These are phyloP conservation scores for Tragopan temminckii DNA, from an alignment of 2,797 vertebrate species.

Conservation along the genomic window DNA sequence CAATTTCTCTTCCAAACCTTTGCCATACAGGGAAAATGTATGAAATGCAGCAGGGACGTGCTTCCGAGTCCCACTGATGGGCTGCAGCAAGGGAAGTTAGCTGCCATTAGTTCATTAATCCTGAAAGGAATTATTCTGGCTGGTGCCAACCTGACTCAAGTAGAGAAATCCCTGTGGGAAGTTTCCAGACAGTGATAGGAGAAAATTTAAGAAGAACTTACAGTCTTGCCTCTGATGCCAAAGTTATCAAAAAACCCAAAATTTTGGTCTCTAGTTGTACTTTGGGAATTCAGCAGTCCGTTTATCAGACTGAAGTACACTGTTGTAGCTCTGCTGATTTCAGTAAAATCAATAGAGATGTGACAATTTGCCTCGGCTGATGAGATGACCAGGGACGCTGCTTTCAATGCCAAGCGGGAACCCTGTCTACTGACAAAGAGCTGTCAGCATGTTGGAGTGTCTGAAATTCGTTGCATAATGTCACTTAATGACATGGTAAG, in stretches of 20 bases:
- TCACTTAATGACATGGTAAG: slow-evolving; percentile 1
- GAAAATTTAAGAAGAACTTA: not conserved
- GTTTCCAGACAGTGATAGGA: not conserved
- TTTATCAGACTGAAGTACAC: slow-evolving; percentile 15
- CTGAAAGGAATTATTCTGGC: not conserved
- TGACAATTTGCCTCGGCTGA: not conserved
- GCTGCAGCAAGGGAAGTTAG: not conserved
- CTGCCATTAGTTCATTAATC: not conserved
- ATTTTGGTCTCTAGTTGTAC: not conserved
- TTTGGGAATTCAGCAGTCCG: not conserved
- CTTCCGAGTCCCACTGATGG: not conserved
- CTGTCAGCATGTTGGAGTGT: not conserved
- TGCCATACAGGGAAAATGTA: fast-evolving
- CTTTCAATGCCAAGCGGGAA: not conserved
- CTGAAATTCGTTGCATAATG: not conserved
- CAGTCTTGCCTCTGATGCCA: not conserved
- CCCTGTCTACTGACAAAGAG: not conserved
- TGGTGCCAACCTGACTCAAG: not conserved
- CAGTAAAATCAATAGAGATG: slow-evolving; percentile 23
- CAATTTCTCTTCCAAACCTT: not conserved
- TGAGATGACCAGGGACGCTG: not conserved
- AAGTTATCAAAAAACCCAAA: not conserved
- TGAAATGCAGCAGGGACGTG: not conserved
- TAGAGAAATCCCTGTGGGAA: not conserved
- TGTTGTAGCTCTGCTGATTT: not conserved